Evolutionary conservation across 1,140 invertebrate species (phyloP).

Genomic region (Centruroides vittatus): DNA sequence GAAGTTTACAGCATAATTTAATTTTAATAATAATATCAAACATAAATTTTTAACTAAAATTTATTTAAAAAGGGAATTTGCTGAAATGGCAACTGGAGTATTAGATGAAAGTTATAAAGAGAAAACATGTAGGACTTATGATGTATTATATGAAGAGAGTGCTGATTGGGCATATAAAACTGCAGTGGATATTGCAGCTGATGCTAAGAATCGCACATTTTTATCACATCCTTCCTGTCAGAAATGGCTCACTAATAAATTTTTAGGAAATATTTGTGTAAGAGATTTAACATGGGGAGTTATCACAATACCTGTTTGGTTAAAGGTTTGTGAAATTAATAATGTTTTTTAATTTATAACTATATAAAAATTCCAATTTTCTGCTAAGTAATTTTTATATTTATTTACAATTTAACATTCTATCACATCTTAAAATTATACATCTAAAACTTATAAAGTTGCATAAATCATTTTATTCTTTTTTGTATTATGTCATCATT

Average conservation of each 20-base stretch:
- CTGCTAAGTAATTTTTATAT: too few species aligned
- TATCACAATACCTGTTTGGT: conserved; percentile 24
- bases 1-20: not conserved
- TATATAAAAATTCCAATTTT: too few species aligned
- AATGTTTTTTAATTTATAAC: too few species aligned
- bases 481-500: too few species aligned
- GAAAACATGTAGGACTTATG: conserved; percentile 25
- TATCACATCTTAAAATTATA: too few species aligned
- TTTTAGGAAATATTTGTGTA: conserved; percentile 28
- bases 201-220: conserved; percentile 22
- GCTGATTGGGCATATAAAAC: conserved; percentile 29
- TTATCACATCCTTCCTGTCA: conserved; percentile 34
- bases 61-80: conserved; percentile 26
- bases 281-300: conserved; percentile 27
- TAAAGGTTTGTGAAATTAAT: conserved; percentile 23
- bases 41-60: not conserved
- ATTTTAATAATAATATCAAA: not conserved
- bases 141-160: conserved; percentile 25
- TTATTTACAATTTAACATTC: too few species aligned
- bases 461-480: too few species aligned
- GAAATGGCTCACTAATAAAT: conserved; percentile 28
- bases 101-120: conserved; percentile 27
- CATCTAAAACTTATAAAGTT: too few species aligned
- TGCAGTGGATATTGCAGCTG: conserved; percentile 19
- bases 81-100: conserved; percentile 29